Evolutionary conservation across 2,113 vertebrate species (phyloP), one percentile per base, ranked within the genome.

Genomic region (Climacteris rufus): DNA sequence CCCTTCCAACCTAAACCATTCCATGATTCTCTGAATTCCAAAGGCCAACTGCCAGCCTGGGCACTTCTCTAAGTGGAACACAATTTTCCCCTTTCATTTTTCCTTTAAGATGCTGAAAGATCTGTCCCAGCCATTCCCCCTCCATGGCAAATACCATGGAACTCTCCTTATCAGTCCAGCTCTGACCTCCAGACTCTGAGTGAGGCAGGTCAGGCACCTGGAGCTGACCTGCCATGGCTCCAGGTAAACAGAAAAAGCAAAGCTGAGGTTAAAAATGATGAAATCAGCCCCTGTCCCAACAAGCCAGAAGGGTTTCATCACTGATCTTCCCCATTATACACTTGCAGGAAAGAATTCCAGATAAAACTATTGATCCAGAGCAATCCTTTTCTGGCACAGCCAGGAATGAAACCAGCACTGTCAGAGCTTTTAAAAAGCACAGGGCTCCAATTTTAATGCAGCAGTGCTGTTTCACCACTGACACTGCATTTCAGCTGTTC

Each of bases 241-340:
- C 53, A 52, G 33, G 71, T 16, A 88, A 94, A 95, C 31, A 93
- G 11, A 31, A 50, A 75, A 59, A 70, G 47, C 52, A 78, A 87
- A 94, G 65, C 27, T 56, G 83, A 86, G 71, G 35, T 93, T 91
- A 80, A 85, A 83, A 76, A 18, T 81, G 4, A 78, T 35, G 76
- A 81, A 96, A 93, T 24, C 52, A n/a, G 35, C 57, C 79, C 15
- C 39, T 79, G 61, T 71, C 28, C 63, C 47, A 89, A 88, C 54
- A 74, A 47, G 42, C 37, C 75, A 54, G 19, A 11, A n/a, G 24
- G 77, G 39, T 90, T 94, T 93, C 47, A 0, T 77, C 74, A 91
- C 47, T 3, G 3, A 22, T 49, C n/a, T 33, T 89, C 53, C 71
- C 50, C 45, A 72, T 28, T 30, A 30, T 11, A 33, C 7, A 19